These are phyloP conservation scores for Lutjanus erythropterus DNA, from an alignment of 2,113 vertebrate species.

Conservation along the genomic window DNA sequence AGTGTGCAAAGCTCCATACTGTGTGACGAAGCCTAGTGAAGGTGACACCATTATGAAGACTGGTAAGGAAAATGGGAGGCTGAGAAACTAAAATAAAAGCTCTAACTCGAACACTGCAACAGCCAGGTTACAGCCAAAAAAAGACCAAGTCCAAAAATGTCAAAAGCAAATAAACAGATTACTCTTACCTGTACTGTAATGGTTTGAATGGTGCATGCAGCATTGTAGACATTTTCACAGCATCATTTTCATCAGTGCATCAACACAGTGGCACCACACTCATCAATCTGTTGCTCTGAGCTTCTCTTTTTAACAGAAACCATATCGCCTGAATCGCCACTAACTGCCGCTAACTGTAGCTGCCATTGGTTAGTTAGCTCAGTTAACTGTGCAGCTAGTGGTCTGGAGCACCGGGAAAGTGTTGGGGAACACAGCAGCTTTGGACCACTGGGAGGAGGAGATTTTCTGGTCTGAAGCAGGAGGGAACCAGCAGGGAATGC, in stretches of 20 bases:
- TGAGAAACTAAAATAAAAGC: constrained; percentile 1
- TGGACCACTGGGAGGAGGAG: no score
- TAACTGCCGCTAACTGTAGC: no score
- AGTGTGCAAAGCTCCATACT: constrained; percentile 31
- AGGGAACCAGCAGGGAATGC: no score
- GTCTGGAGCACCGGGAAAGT: no score
- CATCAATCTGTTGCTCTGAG: background rate
- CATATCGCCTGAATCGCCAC: no score
- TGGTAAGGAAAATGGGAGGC: background rate
- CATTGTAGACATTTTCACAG: background rate
- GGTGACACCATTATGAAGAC: constrained; percentile 48
- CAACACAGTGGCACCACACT: background rate
- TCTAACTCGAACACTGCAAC: background rate
- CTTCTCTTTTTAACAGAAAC: background rate
- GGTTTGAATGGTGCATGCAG: background rate
- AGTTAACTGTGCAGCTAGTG: no score
- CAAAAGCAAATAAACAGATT: background rate
- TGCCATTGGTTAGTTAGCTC: no score
- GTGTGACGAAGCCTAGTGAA: constrained; percentile 51
- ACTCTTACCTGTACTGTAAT: background rate
- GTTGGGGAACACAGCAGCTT: no score
- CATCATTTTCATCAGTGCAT: background rate
- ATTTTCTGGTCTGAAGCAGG: no score
- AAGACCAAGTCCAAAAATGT: constrained; percentile 1
- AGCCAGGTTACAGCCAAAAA: background rate